Evolutionary conservation across 2,888 invertebrate genomes (phyloP), one percentile per base, ranked within the genome.

Genomic region (Lasioglossum pauxillum): DNA sequence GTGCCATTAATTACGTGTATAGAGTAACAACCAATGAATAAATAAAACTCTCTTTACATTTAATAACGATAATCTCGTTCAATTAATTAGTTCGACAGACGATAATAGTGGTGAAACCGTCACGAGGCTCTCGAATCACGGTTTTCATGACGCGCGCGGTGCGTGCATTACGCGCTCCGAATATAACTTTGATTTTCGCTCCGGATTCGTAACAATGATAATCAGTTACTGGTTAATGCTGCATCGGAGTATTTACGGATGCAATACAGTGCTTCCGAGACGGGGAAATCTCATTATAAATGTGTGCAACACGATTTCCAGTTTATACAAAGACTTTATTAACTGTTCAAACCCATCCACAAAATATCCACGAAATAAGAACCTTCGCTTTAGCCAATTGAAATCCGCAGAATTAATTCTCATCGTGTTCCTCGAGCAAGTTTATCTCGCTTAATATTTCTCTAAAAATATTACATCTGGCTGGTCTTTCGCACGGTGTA

Each of bases 141-240:
- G 16, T 16, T 64, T 64, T 64, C 64, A 16, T 7, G 31, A 31
- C 27, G 31, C 3, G 19, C 19, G 19, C 8, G 8, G 23, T 35
- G 16, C 67, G 19, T 19, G 35, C 16, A 1, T 7, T 35, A 35
- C 35, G 35, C 35, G 35, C 19, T 35, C 31, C 31, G 67, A 67
- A 67, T 67, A 67, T 67, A 67, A 67, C 67, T 35, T 67, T 67
- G 67, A 67, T 67, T 67, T 67, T 67, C 64, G 35, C 19, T 3
- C 35, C 35, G 67, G 35, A 67, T 35, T 23, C 19, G 67, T 35
- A 35, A 67, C 67, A 67, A 67, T 67, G 35, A 67, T 67, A 35
- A 67, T 35, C 67, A 67, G 35, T 35, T 35, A 23, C 67, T 23
- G 31, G 35, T 35, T 67, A 67, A 67, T 67, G 67, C 19, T 8